Evolutionary conservation across 2,113 vertebrate genomes (phyloP).

Genomic region (Galbula dea): DNA sequence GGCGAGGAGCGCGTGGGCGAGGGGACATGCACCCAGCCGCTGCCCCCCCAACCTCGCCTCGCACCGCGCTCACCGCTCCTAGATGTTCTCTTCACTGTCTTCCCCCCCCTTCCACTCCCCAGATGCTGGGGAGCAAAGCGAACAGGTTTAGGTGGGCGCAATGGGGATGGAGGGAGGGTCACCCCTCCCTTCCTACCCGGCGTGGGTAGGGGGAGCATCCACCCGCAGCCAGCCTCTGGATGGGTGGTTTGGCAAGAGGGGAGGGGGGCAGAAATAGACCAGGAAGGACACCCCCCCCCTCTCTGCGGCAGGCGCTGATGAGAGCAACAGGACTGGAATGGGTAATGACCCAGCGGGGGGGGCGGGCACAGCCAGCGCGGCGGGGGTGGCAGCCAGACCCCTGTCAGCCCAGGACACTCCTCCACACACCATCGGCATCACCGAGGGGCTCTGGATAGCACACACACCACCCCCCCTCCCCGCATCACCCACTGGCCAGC

Average conservation of each 20-base stretch:
- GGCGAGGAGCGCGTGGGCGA: not conserved
- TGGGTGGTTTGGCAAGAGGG: not conserved
- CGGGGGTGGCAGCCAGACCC: constrained; percentile 34
- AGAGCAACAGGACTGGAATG: constrained; percentile 50
- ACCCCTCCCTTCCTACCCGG: not conserved
- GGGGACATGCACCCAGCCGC: not conserved
- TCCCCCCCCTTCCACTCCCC: not conserved
- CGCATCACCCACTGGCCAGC: not conserved
- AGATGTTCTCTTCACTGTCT: not conserved
- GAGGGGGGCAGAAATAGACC: not conserved
- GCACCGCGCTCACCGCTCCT: not conserved
- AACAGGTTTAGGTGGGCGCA: not conserved
- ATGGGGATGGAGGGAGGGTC: not conserved
- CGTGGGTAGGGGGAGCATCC: not conserved
- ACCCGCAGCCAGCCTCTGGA: not conserved
- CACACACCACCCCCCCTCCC: not conserved
- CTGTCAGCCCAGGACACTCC: not conserved
- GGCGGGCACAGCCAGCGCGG: not conserved
- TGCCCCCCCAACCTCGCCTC: not conserved
- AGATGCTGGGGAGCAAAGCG: not conserved
- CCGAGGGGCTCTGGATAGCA: not conserved
- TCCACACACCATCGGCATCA: not conserved
- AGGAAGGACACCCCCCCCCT: constrained; percentile 11
- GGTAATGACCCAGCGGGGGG: constrained; percentile 33
- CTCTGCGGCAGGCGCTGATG: constrained; percentile 46